Conservation (phyloP, 2,888 invertebrate species). For the Sussaba pulchella region DNA sequence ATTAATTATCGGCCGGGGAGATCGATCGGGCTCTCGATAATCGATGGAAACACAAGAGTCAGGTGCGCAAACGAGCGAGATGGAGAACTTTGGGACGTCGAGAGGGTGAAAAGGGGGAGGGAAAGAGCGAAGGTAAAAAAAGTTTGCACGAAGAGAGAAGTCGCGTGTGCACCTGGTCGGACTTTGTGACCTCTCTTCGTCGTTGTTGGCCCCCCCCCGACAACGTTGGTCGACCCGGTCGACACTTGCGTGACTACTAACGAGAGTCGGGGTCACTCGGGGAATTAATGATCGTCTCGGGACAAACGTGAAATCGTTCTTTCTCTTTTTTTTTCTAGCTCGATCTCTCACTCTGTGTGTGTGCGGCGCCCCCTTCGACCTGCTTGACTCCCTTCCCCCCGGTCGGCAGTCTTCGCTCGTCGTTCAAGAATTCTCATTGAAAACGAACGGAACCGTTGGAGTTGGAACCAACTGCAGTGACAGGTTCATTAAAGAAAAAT, state of each 20-base stretch:
- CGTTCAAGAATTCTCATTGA: too few species aligned
- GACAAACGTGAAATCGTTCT: conserved; percentile 47
- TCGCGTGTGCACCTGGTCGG: conserved; percentile 60
- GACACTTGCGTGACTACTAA: conserved; percentile 64
- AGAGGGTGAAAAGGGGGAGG: conserved; percentile 85
- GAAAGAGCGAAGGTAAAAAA: conserved; percentile 71
- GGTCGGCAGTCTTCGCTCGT: too few species aligned
- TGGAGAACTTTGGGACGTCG: conserved; percentile 74
- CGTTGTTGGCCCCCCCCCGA: conserved; percentile 43
- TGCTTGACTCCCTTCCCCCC: too few species aligned
- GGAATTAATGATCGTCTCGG: conserved; percentile 62
- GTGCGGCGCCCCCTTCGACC: too few species aligned
- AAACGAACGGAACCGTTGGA: too few species aligned
- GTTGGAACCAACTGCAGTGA: too few species aligned
- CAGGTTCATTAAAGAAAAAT: too few species aligned
- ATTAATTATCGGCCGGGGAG: conserved; percentile 47
- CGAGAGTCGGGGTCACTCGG: conserved; percentile 58
- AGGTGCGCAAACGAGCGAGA: background rate
- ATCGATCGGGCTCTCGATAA: conserved; percentile 46
- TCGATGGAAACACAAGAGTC: conserved; percentile 18
- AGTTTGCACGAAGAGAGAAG: conserved; percentile 21
- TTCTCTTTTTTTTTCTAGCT: conserved; percentile 14
- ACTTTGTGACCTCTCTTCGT: conserved; percentile 54
- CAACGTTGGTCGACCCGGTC: conserved; percentile 56
- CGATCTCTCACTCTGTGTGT: conserved; percentile 1